phyloP scores from a whole-genome alignment of 2,113 vertebrate genomes.

The Montifringilla adamsi region DNA sequence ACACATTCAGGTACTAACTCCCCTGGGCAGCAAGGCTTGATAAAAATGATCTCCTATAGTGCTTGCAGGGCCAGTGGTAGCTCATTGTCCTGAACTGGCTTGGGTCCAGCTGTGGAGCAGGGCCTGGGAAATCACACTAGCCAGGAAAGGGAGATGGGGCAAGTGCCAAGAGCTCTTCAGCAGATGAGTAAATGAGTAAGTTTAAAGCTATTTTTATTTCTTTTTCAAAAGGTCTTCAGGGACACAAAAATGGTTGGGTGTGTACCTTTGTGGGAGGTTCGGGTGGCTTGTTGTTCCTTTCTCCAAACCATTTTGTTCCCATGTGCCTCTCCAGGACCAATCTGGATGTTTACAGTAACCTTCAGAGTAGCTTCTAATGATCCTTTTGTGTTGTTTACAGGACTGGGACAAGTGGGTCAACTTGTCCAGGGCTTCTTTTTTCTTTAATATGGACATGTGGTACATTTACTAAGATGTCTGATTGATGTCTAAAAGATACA shows the following conservation, averaged over 20 bases:
- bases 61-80: background rate
- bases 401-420: background rate
- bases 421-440: background rate
- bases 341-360: conserved; percentile 8
- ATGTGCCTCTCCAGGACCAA: conserved; percentile 4
- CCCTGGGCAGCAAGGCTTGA: background rate
- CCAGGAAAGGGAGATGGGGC: background rate
- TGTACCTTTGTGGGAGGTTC: background rate
- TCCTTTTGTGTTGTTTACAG: background rate
- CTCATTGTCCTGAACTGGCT: background rate
- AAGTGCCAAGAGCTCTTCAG: background rate
- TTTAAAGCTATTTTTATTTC: background rate
- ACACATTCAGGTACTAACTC: conserved; percentile 27
- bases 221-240: background rate
- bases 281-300: conserved; percentile 6
- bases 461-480: background rate
- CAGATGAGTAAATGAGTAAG: background rate
- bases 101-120: background rate
- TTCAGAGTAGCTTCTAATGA: conserved; percentile 21
- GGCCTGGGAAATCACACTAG: background rate
- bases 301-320: conserved; percentile 12
- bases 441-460: background rate
- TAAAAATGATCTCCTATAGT: background rate
- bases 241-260: background rate
- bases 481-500: background rate